These are phyloP conservation scores for Cephus pulcher DNA, from an alignment of 2,888 invertebrate genomes.

Conservation along the genomic window DNA sequence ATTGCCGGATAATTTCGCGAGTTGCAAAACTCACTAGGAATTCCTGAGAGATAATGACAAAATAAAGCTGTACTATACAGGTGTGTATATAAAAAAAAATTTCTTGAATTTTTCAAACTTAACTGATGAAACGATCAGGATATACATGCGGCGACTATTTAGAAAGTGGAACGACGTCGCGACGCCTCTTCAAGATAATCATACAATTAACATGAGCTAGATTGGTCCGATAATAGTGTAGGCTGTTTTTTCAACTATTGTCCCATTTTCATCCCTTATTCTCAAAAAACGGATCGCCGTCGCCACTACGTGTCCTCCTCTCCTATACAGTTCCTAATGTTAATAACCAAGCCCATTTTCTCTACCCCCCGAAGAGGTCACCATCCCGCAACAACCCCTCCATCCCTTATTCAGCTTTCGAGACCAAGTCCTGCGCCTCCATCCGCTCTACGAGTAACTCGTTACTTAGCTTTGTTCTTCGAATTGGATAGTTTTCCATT, in stretches of 20 bases:
- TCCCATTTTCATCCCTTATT: too few species aligned
- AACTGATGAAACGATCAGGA: not conserved
- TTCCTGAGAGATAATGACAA: not conserved
- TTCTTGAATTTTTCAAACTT: not conserved
- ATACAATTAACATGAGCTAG: too few species aligned
- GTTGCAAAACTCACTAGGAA: not conserved
- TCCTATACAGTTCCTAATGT: conserved; percentile 38
- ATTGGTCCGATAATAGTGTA: too few species aligned
- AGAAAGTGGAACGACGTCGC: not conserved
- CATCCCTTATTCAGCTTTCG: conserved; percentile 26
- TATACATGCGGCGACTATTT: not conserved
- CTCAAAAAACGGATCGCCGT: not conserved
- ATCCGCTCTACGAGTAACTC: conserved; percentile 43
- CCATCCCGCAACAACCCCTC: conserved; percentile 14
- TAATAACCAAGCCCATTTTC: conserved; percentile 51
- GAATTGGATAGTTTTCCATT: conserved; percentile 64
- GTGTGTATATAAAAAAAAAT: not conserved
- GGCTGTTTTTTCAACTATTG: too few species aligned
- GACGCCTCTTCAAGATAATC: too few species aligned
- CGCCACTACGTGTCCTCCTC: not conserved
- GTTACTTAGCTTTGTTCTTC: conserved; percentile 63
- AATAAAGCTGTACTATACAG: not conserved
- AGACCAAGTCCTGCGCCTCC: not conserved
- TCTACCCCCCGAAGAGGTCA: conserved; percentile 16
- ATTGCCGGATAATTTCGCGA: conserved; percentile 59